Base-by-base conservation (phyloP, 1,140 invertebrate genomes). In the Anoplolepis gracilipes region DNA sequence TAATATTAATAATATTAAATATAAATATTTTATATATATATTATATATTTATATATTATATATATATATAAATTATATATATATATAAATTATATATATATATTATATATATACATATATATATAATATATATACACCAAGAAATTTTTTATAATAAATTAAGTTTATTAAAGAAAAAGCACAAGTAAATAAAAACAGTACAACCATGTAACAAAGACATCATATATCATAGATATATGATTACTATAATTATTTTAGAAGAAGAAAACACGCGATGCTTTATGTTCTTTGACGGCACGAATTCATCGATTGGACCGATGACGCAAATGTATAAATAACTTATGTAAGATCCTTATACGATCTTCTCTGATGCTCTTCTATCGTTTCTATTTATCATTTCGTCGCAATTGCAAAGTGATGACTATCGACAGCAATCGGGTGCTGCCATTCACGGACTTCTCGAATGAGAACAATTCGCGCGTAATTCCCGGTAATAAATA, bases 401-500 rank as follows among this genome's bases (percentile, higher is more conserved):
- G 10, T 55, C 19, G 28, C 39, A 46, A 57, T 81, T 72, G 53
- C 8, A 7, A 73, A 28, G 30, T 33, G 33, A 81, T 70, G 62
- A 65, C 22, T n/a, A 79, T 85, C 78, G 39, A 22, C 65, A 57
- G 49, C 19, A 59, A 19, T n/a, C 22, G 19, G 25, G 61, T 65
- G 22, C 1, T 25, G 86, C 13, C n/a, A 13, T 46, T 42, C 33
- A 30, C 55, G 3, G n/a, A 13, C 19, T 88, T 85, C 62, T 53
- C 75, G 10, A 53, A 16, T n/a, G 67, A 61, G 59, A 75, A 88
- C n/a, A 49, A 39, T 72, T 64, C 49, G 13, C 13, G 72, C n/a
- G n/a, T n/a, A n/a, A n/a, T n/a, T n/a, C n/a, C 33, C 53, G 30
- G 25, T 13, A 55, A 88, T 88, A 88, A 88, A 73, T n/a, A n/a